Evolutionary conservation across 2,888 invertebrate species (phyloP).

Genomic region (Macropis europaea): DNA sequence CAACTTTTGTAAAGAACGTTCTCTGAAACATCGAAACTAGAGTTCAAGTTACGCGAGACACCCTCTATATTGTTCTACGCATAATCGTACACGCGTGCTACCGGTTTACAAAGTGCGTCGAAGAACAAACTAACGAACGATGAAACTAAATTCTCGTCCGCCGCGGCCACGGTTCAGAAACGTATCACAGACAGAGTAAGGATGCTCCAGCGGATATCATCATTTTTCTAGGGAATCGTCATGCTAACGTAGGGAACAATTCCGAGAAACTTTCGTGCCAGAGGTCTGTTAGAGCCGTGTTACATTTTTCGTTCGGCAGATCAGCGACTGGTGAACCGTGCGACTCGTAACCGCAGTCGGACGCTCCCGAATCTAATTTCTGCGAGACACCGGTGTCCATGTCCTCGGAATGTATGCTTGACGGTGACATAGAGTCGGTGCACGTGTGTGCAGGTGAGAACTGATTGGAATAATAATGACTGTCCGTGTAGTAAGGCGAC

Average conservation of each 20-base stretch:
- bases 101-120: neutral
- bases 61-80: too few species aligned
- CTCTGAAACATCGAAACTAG: too few species aligned
- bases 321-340: slow-evolving; percentile 82
- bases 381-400: slow-evolving; percentile 50
- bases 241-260: slow-evolving; percentile 88
- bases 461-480: slow-evolving; percentile 47
- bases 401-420: slow-evolving; percentile 73
- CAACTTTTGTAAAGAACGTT: too few species aligned
- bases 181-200: slow-evolving; percentile 41
- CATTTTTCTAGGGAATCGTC: slow-evolving; percentile 63
- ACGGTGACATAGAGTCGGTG: slow-evolving; percentile 73
- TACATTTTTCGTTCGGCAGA: slow-evolving; percentile 45
- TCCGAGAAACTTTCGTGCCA: slow-evolving; percentile 90
- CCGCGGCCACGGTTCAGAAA: neutral
- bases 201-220: neutral
- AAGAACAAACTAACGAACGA: neutral
- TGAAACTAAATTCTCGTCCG: neutral
- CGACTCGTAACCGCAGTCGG: slow-evolving; percentile 86
- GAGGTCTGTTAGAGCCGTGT: slow-evolving; percentile 83
- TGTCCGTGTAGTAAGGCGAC: slow-evolving; percentile 35
- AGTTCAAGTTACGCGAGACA: too few species aligned
- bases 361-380: slow-evolving; percentile 70
- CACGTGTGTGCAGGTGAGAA: slow-evolving; percentile 69
- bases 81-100: neutral